These are phyloP conservation scores for Piezodorus guildinii DNA, from an alignment of 1,140 invertebrate genomes.

Conservation along the genomic window DNA sequence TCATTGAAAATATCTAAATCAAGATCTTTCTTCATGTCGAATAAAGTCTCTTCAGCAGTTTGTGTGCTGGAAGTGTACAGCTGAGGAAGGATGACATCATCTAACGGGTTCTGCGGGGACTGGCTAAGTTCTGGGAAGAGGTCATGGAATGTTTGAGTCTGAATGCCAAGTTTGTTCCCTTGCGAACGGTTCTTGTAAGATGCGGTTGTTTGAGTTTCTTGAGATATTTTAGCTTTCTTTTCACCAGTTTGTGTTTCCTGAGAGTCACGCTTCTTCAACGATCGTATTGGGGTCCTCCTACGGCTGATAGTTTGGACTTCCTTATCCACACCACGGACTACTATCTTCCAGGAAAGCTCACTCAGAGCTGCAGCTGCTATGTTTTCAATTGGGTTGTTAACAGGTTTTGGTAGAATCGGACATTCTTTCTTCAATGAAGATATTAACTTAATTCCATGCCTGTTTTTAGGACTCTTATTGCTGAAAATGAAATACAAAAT, in stretches of 20 bases:
- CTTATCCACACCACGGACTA: constrained; percentile 19
- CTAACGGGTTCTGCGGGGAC: neutral
- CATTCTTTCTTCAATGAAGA: neutral
- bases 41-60: constrained; percentile 1
- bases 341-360: constrained; percentile 22
- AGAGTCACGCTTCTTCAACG: constrained; percentile 15
- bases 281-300: neutral
- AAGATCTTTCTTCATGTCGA: constrained; percentile 8
- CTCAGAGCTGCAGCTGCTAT: constrained; percentile 23
- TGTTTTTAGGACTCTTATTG: no score
- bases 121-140: neutral
- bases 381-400: constrained; percentile 14
- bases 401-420: constrained; percentile 16
- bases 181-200: neutral
- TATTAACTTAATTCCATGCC: neutral
- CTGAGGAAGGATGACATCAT: constrained; percentile 12
- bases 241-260: constrained; percentile 18
- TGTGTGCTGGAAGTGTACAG: constrained; percentile 15
- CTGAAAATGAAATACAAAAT: no score
- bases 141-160: constrained; percentile 16
- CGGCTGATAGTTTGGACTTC: constrained; percentile 14
- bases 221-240: constrained; percentile 5
- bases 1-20: constrained; percentile 6
- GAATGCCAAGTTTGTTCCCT: neutral
- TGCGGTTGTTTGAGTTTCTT: constrained; percentile 18